Evolutionary conservation across 2,797 vertebrate species (phyloP).

Genomic region (Myotis pilosus): DNA sequence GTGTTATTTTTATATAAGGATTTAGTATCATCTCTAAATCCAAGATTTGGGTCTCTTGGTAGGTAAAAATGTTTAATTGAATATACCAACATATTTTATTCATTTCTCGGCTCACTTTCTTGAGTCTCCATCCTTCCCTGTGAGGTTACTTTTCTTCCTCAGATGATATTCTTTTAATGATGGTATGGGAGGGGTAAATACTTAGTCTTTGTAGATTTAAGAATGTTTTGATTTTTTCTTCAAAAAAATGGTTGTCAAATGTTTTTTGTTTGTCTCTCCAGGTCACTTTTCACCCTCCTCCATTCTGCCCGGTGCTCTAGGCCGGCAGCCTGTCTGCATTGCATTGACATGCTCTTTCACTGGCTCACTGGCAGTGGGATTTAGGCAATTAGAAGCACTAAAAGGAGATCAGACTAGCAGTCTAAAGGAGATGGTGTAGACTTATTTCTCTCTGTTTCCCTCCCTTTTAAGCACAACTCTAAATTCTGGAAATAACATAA

Average conservation of each 20-base stretch:
- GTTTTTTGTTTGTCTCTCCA: background rate
- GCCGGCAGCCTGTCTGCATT: background rate
- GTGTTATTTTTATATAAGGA: background rate
- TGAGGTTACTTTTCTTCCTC: background rate
- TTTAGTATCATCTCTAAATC: background rate
- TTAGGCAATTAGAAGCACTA: background rate
- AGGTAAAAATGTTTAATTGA: background rate
- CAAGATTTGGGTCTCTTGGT: background rate
- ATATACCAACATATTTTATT: background rate
- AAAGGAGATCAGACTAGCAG: background rate
- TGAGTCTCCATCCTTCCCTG: background rate
- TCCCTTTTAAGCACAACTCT: background rate
- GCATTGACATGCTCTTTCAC: background rate
- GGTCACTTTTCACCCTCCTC: background rate
- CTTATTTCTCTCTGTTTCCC: background rate
- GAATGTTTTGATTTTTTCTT: background rate
- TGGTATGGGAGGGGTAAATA: background rate
- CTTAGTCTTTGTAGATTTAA: background rate
- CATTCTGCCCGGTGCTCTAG: background rate
- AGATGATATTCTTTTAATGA: background rate
- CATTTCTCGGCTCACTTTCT: background rate
- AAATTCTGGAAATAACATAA: background rate
- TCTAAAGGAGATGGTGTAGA: background rate
- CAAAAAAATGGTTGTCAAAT: background rate
- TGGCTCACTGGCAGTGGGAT: background rate